Conservation (phyloP, 2,888 invertebrate species). For the Spodoptera picta region DNA sequence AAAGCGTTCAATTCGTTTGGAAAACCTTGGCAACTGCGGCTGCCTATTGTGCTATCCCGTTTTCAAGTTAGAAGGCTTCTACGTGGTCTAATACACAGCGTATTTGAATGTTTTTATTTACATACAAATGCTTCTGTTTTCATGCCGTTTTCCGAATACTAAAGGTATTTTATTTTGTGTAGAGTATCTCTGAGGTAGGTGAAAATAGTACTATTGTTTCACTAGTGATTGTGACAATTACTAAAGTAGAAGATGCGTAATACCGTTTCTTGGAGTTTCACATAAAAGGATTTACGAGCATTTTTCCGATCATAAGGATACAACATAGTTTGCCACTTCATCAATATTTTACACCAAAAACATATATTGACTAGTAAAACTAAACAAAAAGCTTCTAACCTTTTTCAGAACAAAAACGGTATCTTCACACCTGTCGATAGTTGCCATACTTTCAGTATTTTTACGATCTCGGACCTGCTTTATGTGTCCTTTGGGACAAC, state of each 20-base stretch:
- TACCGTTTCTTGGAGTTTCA: too few relatives aligned
- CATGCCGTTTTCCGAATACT: conserved; percentile 31
- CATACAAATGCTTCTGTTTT: conserved; percentile 50
- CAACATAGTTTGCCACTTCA: neutral
- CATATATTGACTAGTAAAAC: conserved; percentile 16
- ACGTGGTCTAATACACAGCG: conserved; percentile 34
- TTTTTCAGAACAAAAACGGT: conserved; percentile 27
- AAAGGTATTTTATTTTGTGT: conserved; percentile 26
- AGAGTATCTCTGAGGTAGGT: conserved; percentile 18
- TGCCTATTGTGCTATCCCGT: conserved; percentile 37
- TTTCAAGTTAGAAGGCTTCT: conserved; percentile 22
- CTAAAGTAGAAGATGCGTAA: too few relatives aligned
- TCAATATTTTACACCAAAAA: conserved; percentile 2
- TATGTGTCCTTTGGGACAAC: conserved; percentile 57
- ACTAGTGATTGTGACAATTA: too few relatives aligned
- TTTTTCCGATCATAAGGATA: too few relatives aligned
- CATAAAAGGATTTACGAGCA: too few relatives aligned
- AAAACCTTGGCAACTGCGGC: conserved; percentile 36
- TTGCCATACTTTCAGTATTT: conserved; percentile 53
- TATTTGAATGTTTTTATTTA: conserved; percentile 47
- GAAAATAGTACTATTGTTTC: conserved; percentile 3
- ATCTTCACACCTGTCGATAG: conserved; percentile 54
- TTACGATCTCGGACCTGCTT: conserved; percentile 60
- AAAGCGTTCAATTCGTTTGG: conserved; percentile 23
- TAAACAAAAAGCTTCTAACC: conserved; percentile 26